Base-by-base conservation (phyloP, 2,888 invertebrate genomes). In the Sphecodes monilicornis region DNA sequence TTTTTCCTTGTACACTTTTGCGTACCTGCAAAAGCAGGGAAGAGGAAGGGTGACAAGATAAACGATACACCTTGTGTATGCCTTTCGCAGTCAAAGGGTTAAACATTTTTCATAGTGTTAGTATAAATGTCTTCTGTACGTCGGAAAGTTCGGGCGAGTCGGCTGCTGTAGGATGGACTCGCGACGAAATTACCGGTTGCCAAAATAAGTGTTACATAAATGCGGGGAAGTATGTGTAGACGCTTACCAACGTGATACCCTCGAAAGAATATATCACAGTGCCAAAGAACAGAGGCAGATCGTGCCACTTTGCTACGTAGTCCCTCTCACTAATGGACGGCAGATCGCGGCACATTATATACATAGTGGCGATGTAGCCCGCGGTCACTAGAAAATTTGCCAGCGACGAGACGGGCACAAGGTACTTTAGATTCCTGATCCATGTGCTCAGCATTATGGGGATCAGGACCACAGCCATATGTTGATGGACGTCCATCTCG, bases 251-350 rank as follows among this genome's bases (percentile, higher is more conserved):
- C 77, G 98, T 98, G 88, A 99, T 99, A 86, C 99, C 99, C 95
- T 99, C 99, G 93, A 99, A 99, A 5, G 99, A 98, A 95, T 98
- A 99, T 80, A 99, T 97, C 39, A 98, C 98, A 0, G 99, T 99
- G 70, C 99, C 99, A 93, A 99, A 99, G 94, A 98, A 99, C 22
- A 99, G 95, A 0, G 99, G 99, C 82, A 98, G 95, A 83, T 96
- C 96, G 82, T 94, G 93, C 95, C 96, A 96, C 10, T 96, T 95
- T 0, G 97, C 97, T 22, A 97, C 95, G 87, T 96, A 96, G 0
- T 94, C 94, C 84, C 97, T 96, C 60, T 96, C 95, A 0, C 95
- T 91, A 0, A 97, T 94, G 0, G 96, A 93, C 0, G 98, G 98
- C 60, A 98, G 95, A 91, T 97, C 97, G 90, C 96, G 96, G 1